Evolutionary conservation across 2,113 vertebrate species (phyloP).

Genomic region (Mormyrus iriodes): DNA sequence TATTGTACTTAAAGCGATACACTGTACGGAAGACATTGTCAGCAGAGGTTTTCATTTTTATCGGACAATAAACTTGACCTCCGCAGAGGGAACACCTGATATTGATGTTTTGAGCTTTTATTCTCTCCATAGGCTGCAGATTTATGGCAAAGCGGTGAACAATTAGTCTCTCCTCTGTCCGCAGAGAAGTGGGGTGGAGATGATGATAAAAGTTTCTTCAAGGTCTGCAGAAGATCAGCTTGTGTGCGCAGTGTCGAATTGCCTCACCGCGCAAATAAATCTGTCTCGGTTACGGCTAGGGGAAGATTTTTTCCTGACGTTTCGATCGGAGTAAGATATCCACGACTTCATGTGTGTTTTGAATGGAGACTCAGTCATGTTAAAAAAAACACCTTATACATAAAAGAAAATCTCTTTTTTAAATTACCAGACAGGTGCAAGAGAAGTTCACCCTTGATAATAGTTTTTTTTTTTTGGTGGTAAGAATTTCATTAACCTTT

Average conservation of each 20-base stretch:
- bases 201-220: conserved; percentile 24
- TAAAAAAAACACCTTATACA: background rate
- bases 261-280: conserved; percentile 18
- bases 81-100: conserved; percentile 57
- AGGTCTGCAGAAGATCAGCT: conserved; percentile 27
- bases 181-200: conserved; percentile 6
- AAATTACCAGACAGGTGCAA: conserved; percentile 18
- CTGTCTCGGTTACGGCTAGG: conserved; percentile 7
- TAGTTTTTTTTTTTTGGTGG: conserved; percentile 31
- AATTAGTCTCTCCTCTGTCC: conserved; percentile 21
- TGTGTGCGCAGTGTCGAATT: conserved; percentile 24
- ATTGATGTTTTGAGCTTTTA: conserved; percentile 30
- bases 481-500: conserved; percentile 32
- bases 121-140: conserved; percentile 25
- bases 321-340: conserved; percentile 12
- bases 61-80: conserved; percentile 54
- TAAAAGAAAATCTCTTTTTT: background rate
- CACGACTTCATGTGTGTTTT: background rate
- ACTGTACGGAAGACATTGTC: conserved; percentile 51
- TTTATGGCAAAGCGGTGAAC: conserved; percentile 28
- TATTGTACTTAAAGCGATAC: conserved; percentile 52
- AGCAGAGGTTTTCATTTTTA: conserved; percentile 41
- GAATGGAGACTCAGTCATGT: background rate
- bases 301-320: conserved; percentile 13
- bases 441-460: conserved; percentile 17